A percentile compares a stretch with the other conserved stretches of the same genome.
Conservation (phyloP, 2,888 invertebrate genomes). For the Acanthosepion pharaonis region DNA sequence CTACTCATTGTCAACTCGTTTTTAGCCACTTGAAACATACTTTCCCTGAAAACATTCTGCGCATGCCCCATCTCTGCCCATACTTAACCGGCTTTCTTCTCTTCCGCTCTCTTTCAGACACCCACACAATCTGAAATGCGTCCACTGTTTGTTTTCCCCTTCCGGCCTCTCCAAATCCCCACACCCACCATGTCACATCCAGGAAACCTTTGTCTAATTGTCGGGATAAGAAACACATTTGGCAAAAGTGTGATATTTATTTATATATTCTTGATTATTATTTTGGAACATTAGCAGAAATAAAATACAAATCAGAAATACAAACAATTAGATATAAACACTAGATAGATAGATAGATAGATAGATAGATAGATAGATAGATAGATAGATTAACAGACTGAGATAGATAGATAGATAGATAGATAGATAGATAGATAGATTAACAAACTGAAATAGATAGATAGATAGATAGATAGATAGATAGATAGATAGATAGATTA, state of each 20-base stretch:
- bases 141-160: not conserved
- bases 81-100: conserved; percentile 4
- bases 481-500: not conserved
- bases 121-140: not conserved
- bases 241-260: not conserved
- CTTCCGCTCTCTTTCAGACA: not conserved
- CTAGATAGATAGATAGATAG: not conserved
- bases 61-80: not conserved
- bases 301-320: too few species aligned
- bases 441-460: too few species aligned
- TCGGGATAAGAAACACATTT: not conserved
- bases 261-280: too few species aligned
- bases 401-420: not conserved
- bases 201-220: not conserved
- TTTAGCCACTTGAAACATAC: not conserved
- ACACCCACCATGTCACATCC: not conserved
- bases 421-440: not conserved
- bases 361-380: not conserved
- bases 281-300: too few species aligned
- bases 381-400: too few species aligned
- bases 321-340: too few species aligned
- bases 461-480: not conserved
- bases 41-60: not conserved
- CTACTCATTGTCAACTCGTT: not conserved
- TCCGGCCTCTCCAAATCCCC: not conserved